phyloP scores from a whole-genome alignment of 23 tunicate genomes.

The Halocynthia roretzi region DNA sequence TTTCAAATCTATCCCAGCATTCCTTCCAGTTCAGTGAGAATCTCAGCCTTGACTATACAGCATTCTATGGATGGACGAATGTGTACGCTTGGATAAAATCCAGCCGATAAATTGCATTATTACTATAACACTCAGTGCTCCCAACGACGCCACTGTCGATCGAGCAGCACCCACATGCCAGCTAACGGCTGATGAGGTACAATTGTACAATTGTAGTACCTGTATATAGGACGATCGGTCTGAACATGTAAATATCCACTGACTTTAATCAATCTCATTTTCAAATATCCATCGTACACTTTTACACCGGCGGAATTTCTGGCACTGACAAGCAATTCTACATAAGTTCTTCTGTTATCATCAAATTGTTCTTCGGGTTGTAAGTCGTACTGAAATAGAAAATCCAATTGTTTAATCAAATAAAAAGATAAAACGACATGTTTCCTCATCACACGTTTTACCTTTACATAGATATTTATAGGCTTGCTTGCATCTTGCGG shows the following conservation, averaged over 20 bases:
- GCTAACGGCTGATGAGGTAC: too few relatives aligned
- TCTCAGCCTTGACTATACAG: too few relatives aligned
- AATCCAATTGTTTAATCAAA: not conserved
- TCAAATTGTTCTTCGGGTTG: not conserved
- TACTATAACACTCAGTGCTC: not conserved
- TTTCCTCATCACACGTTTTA: not conserved
- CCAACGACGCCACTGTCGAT: not conserved
- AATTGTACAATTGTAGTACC: slow-evolving; percentile 1
- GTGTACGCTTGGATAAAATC: not conserved
- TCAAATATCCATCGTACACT: not conserved
- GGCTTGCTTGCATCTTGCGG: slow-evolving; percentile 1
- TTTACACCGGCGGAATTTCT: not conserved
- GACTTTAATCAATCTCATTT: slow-evolving; percentile 9
- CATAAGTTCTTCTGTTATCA: not conserved
- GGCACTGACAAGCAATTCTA: not conserved
- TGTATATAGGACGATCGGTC: slow-evolving; percentile 42
- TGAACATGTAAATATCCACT: slow-evolving; percentile 13
- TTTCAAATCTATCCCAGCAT: too few relatives aligned
- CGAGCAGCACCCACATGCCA: not conserved
- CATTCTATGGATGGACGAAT: too few relatives aligned
- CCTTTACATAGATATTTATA: not conserved
- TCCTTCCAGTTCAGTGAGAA: too few relatives aligned
- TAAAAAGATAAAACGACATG: not conserved
- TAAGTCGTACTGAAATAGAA: slow-evolving; percentile 1
- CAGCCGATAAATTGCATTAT: not conserved